Conservation (phyloP, 2,113 vertebrate species). For the Phalacrocorax carbo region DNA sequence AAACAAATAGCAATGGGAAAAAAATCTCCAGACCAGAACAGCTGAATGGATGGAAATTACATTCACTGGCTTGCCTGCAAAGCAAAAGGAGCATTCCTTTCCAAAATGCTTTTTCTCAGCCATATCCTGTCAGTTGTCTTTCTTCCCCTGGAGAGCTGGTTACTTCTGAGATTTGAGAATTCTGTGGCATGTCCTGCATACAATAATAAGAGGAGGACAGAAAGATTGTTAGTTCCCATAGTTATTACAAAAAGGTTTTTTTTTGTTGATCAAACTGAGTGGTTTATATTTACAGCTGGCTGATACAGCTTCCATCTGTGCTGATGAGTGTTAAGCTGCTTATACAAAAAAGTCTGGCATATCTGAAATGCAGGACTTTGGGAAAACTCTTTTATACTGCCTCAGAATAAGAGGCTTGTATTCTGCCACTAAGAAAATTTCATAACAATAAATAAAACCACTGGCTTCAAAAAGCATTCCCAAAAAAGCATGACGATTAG, state of each 20-base stretch:
- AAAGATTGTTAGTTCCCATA: not conserved
- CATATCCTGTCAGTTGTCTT: not conserved
- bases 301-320: not conserved
- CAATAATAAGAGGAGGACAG: not conserved
- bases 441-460: not conserved
- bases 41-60: not conserved
- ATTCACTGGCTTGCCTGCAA: not conserved
- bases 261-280: not conserved
- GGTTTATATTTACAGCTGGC: not conserved
- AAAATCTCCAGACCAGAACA: not conserved
- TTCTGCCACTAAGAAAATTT: not conserved
- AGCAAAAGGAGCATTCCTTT: not conserved
- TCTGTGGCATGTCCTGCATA: not conserved
- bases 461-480: not conserved
- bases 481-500: not conserved
- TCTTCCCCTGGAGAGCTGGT: not conserved
- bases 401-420: not conserved
- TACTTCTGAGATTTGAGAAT: not conserved
- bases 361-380: not conserved
- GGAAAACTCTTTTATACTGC: not conserved
- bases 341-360: not conserved
- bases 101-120: not conserved
- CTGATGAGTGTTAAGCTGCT: not conserved
- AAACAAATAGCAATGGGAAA: not conserved
- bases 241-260: not conserved